phyloP scores from a whole-genome alignment of 2,113 vertebrate species.

The Myotis lucifugus region DNA sequence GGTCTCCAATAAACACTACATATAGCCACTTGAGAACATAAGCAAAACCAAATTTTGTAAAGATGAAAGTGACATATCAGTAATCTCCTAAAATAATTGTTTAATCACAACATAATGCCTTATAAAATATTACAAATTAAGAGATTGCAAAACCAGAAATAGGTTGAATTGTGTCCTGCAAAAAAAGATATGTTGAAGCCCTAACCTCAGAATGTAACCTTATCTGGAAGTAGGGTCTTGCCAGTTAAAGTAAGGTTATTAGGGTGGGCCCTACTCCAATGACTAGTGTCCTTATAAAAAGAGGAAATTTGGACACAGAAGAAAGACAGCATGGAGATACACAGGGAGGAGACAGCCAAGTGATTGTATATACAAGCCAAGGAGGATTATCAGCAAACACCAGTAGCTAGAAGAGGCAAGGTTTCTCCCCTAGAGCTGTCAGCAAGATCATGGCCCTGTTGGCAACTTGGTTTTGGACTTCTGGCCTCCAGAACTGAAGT shows the following conservation, averaged over 20 bases:
- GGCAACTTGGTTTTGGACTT: background rate
- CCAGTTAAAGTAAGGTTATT: constrained; percentile 14
- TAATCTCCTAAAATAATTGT: background rate
- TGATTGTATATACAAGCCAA: background rate
- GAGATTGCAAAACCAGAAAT: background rate
- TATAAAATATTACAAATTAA: constrained; percentile 19
- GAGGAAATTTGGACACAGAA: background rate
- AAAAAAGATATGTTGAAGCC: background rate
- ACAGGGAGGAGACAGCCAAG: background rate
- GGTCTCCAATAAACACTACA: constrained; percentile 15
- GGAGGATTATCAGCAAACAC: background rate
- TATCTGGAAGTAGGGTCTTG: background rate
- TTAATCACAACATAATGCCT: background rate
- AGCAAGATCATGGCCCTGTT: background rate
- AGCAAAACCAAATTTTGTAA: background rate
- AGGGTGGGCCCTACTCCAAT: background rate
- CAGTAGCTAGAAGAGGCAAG: background rate
- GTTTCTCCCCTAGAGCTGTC: background rate
- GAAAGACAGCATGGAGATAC: background rate
- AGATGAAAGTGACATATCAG: background rate
- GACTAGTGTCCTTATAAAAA: background rate
- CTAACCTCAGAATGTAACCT: background rate
- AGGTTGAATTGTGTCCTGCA: background rate
- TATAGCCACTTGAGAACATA: background rate
- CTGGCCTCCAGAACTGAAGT: background rate